Percentiles rank a stretch among this genome's conserved stretches.
These are phyloP conservation scores for Apodemus agrarius DNA, from an alignment of 2,797 vertebrate species.

Conservation along the genomic window DNA sequence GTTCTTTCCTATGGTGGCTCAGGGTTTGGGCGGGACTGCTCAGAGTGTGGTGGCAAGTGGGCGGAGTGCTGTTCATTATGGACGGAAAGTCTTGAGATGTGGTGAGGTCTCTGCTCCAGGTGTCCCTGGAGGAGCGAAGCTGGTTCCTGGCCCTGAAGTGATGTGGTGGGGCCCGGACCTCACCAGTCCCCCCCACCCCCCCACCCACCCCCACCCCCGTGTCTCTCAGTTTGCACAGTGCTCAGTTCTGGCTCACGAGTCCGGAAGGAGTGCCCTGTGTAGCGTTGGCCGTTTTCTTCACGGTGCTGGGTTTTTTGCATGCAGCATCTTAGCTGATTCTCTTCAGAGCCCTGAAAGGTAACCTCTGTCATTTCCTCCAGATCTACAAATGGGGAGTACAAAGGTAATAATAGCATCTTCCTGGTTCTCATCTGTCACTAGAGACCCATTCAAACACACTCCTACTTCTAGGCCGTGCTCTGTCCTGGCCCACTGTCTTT, in stretches of 20 bases:
- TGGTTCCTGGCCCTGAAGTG: background rate
- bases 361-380: background rate
- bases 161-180: background rate
- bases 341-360: too few relatives aligned
- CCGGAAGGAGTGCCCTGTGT: background rate
- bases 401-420: background rate
- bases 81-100: background rate
- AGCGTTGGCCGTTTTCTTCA: background rate
- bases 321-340: background rate
- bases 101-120: background rate
- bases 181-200: too few relatives aligned
- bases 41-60: background rate
- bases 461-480: background rate
- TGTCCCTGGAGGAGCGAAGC: background rate
- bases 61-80: background rate
- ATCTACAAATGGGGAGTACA: background rate
- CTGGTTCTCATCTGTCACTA: background rate
- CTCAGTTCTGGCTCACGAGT: background rate
- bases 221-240: background rate
- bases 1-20: background rate
- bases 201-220: too few relatives aligned
- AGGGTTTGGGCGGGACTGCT: background rate
- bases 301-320: background rate
- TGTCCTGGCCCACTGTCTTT: background rate
- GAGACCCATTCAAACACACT: background rate